Conservation (phyloP, 2,113 vertebrate genomes). For the Cichladusa arquata region DNA sequence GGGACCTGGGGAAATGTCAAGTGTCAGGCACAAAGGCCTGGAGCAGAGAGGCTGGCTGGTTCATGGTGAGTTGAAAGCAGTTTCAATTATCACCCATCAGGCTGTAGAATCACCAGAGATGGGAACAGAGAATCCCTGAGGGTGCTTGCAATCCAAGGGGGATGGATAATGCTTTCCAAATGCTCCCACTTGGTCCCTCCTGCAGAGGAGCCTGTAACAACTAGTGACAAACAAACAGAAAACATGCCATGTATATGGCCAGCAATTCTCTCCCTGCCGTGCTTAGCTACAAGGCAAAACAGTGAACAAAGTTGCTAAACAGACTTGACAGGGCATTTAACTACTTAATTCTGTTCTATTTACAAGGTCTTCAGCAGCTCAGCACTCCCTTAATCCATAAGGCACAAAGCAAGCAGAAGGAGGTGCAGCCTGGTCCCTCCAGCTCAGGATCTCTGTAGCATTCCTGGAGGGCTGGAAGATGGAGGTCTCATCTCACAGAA, state of each 20-base stretch:
- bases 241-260: neutral
- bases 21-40: neutral
- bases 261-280: conserved; percentile 4
- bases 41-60: neutral
- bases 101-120: neutral
- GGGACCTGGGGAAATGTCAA: conserved; percentile 25
- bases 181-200: neutral
- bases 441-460: neutral
- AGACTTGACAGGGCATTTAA: conserved; percentile 28
- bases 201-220: neutral
- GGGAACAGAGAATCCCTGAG: neutral
- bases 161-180: neutral
- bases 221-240: conserved; percentile 17
- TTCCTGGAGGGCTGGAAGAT: neutral
- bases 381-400: neutral
- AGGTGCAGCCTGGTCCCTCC: neutral
- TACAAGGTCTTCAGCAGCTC: conserved; percentile 42
- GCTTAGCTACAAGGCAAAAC: conserved; percentile 36
- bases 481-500: neutral
- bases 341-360: conserved; percentile 46
- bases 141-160: neutral
- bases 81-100: conserved; percentile 23
- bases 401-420: neutral
- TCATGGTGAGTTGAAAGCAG: neutral
- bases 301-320: neutral